phyloP scores from a whole-genome alignment of 2,888 invertebrate genomes.

The Capitulum mitella region DNA sequence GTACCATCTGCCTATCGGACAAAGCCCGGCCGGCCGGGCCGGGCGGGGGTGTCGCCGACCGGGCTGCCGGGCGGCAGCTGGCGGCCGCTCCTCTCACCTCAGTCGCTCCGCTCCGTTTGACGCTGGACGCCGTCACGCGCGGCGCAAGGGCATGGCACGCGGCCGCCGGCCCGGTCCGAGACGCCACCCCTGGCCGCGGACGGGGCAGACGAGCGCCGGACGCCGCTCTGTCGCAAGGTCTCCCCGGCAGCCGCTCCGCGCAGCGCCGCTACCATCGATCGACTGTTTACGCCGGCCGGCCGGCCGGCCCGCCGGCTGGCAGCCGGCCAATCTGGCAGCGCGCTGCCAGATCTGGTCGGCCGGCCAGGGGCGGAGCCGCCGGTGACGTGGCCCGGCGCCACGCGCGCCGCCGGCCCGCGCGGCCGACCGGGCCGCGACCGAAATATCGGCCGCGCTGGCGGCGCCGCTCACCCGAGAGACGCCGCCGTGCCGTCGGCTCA shows the following conservation, averaged over 20 bases:
- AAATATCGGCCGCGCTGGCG: background rate
- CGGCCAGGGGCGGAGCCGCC: background rate
- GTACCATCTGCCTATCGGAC: no score
- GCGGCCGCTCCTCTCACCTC: no score
- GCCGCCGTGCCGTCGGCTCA: background rate
- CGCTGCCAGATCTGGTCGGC: background rate
- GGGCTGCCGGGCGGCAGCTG: no score
- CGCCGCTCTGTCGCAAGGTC: background rate
- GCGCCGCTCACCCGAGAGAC: background rate
- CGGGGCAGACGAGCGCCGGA: no score
- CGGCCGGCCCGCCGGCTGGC: background rate
- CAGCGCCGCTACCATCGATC: background rate
- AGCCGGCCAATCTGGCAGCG: background rate
- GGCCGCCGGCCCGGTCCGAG: no score
- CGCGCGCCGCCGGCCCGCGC: background rate
- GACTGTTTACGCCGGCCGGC: background rate
- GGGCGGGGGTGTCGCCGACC: no score
- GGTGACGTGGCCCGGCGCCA: background rate
- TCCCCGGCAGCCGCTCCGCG: no score
- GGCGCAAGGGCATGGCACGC: no score
- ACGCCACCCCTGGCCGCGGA: no score
- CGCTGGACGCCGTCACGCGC: no score
- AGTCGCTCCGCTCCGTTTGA: no score
- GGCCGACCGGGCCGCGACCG: background rate
- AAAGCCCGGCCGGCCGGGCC: no score